Evolutionary conservation across 2,888 invertebrate genomes (phyloP).

Genomic region (Athrips mouffetella): DNA sequence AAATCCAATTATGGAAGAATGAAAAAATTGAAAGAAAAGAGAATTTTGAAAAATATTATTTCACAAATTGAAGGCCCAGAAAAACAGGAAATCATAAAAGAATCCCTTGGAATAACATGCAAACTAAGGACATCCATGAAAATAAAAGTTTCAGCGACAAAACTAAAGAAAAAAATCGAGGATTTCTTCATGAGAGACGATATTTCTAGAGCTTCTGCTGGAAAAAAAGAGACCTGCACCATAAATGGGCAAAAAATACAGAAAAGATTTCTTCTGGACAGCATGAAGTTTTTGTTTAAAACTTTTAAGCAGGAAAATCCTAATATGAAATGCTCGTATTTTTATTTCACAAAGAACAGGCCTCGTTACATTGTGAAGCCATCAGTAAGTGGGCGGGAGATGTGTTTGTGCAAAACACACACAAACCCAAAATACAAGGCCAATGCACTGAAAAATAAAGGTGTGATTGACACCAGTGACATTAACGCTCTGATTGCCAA

Average conservation of each 20-base stretch:
- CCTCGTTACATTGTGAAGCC: conserved; percentile 24
- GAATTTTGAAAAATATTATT: not conserved
- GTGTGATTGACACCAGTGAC: conserved; percentile 5
- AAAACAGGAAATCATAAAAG: not conserved
- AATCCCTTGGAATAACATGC: not conserved
- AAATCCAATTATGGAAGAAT: conserved; percentile 15
- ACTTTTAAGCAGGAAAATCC: conserved; percentile 25
- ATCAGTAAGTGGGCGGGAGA: conserved; percentile 17
- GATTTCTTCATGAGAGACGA: conserved; percentile 25
- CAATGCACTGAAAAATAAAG: conserved; percentile 17
- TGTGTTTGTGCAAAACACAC: conserved; percentile 1
- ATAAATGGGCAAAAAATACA: conserved; percentile 19
- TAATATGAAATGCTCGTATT: conserved; percentile 23
- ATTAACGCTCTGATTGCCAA: conserved; percentile 11
- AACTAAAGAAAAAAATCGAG: conserved; percentile 15
- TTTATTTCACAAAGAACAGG: conserved; percentile 23
- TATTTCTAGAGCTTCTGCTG: conserved; percentile 25
- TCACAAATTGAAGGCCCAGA: not conserved
- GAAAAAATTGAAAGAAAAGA: not conserved
- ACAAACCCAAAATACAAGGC: conserved; percentile 8
- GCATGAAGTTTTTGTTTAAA: conserved; percentile 22
- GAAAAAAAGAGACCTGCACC: conserved; percentile 26
- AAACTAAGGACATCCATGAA: not conserved
- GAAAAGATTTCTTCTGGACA: conserved; percentile 24
- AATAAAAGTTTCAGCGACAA: not conserved